Evolutionary conservation across 2,888 invertebrate genomes (phyloP), one percentile per base, ranked within the genome.

Genomic region (Seladonia tumulorum): DNA sequence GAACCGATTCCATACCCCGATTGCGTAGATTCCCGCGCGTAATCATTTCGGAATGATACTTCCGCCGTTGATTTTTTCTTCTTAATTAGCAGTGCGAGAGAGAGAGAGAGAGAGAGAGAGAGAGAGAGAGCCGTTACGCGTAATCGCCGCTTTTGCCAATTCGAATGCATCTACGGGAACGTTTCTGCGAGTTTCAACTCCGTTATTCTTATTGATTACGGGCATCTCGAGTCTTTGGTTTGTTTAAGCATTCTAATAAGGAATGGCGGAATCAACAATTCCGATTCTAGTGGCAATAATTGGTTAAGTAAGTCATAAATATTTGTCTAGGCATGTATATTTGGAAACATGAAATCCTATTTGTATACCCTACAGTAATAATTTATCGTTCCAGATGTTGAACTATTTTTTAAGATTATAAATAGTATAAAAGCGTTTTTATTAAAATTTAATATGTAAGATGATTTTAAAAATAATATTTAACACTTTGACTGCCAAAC

Each of bases 21-120:
- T 74, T 74, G 39, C 74, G 57, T 42, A 60, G 78, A 47, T 79
- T 60, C 72, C 39, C 57, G 45, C 57, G 45, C 29, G 77, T 77
- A 77, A 71, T 81, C 81, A 70, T 57, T 25, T 7, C 76, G 47
- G 57, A 76, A 60, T 81, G 76, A 68, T 80, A 75, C 80, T 71
- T 76, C 29, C 47, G 29, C 63, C 22, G 42, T 25, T 8, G 60
- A 57, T 25, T 75, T 75, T 63, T 76, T 35, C 25, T 2, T 76
- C 63, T 66, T 76, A 63, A 76, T 76, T 76, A 29, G 12, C 45
- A 7, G 10, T 22, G 22, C 25, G 60, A 60, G 29, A 29, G 12
- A 12, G 47, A 29, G 12, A 12, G 47, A 29, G 12, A 12, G 47
- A 29, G 12, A 12, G 47, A 29, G 12, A 12, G 47, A 29, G 12